A percentile compares a stretch with the other conserved stretches of the same genome.
Evolutionary conservation across 2,113 vertebrate species (phyloP).

Genomic region (Paradisaea rubra): DNA sequence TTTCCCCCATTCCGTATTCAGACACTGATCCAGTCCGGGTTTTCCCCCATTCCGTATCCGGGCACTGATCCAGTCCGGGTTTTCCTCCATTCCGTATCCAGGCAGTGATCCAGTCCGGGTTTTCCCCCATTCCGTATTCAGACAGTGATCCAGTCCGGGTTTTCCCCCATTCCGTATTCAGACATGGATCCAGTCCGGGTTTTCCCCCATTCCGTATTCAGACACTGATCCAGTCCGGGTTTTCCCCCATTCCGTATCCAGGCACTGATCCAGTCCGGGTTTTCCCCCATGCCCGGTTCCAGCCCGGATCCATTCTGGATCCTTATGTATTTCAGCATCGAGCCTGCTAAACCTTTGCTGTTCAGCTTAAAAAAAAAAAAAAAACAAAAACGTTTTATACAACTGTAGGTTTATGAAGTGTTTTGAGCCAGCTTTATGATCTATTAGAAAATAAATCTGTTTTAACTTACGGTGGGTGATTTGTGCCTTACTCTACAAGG

Average conservation of each 20-base stretch:
- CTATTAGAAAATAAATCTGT: neutral
- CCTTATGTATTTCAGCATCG: neutral
- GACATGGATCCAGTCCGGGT: fast-evolving
- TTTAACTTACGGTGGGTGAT: neutral
- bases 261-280: fast-evolving
- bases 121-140: fast-evolving
- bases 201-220: neutral
- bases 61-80: fast-evolving
- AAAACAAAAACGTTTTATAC: neutral
- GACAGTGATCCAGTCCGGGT: fast-evolving
- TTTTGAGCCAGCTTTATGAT: neutral
- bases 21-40: fast-evolving
- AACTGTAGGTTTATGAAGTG: neutral
- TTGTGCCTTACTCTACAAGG: neutral
- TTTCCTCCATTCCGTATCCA: fast-evolving
- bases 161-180: fast-evolving
- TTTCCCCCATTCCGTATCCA: neutral
- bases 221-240: fast-evolving
- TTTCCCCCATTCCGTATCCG: fast-evolving
- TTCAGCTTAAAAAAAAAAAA: neutral
- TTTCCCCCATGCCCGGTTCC: neutral
- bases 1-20: fast-evolving
- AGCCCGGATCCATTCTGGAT: neutral
- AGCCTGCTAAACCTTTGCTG: neutral
- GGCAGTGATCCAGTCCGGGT: fast-evolving